Evolutionary conservation across 1,140 invertebrate species (phyloP), one percentile per base, ranked within the genome.

Genomic region (Drosophila trapezifrons): DNA sequence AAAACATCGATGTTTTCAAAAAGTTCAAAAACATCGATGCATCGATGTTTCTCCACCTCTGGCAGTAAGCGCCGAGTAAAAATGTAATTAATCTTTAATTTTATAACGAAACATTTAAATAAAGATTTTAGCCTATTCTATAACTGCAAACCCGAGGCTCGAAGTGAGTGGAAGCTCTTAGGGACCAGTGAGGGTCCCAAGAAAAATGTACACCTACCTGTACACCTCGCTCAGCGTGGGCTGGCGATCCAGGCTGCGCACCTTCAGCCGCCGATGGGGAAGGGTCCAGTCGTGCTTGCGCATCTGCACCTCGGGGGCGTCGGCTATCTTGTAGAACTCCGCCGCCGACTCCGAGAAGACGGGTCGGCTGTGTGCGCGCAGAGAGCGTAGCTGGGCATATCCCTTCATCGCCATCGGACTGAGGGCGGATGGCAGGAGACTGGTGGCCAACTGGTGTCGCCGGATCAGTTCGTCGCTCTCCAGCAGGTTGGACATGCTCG

Each of bases 371-470:
- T 94, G 93, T n/a, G 94, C 93, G 67, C 96, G 95, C 25, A 97
- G 92, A 40, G 94, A 95, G 80, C 96, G 94, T 46, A 98, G 92
- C 18, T 95, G 96, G n/a, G 95, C 95, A 90, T 97, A 97, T 29
- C 97, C 97, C 40, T 96, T 93, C 70, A 96, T 94, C 91, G 96
- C 95, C 92, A 96, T 94, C 76, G 95, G 94, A 82, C 95, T 96
- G 32, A 90, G 74, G 1, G 80, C 55, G 10, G 79, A 73, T 10
- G 49, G 69, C 13, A 82, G 58, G 49, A 78, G 81, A 6, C 73
- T 79, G 32, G 72, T 80, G 38, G 80, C 83, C 7, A 83, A 27
- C 1, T 81, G 80, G 1, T 80, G 76, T 0, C 92, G 82, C 13
- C 92, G 86, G 5, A 92, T 27, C 45, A 91, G 54, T 12, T 87